These are phyloP conservation scores for Flabesymbios commensalis DNA, from an alignment of 2,888 invertebrate species.

Conservation along the genomic window DNA sequence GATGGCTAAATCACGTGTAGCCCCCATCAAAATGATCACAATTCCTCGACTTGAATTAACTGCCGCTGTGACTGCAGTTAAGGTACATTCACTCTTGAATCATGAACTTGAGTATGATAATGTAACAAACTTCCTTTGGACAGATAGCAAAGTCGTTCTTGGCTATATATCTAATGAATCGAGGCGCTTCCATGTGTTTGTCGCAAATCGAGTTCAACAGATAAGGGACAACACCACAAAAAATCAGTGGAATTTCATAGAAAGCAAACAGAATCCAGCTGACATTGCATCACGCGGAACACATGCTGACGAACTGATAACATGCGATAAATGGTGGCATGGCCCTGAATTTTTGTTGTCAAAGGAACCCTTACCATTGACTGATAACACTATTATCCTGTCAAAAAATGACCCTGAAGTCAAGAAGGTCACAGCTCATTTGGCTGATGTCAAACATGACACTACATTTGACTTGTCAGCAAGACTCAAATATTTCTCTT, in stretches of 20 bases:
- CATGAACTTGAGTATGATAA: background rate
- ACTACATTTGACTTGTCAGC: no score
- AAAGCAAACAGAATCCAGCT: slow-evolving; percentile 34
- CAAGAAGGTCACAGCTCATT: no score
- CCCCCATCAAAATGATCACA: slow-evolving; percentile 32
- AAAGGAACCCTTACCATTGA: no score
- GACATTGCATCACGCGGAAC: no score
- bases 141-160: slow-evolving; percentile 33
- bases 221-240: slow-evolving; percentile 26
- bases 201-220: slow-evolving; percentile 38
- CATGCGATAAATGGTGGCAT: no score
- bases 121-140: slow-evolving; percentile 18
- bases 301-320: no score
- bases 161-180: slow-evolving; percentile 37
- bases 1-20: slow-evolving; percentile 29
- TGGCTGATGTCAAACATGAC: no score
- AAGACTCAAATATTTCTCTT: background rate
- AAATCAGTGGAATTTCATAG: slow-evolving; percentile 35
- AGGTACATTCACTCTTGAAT: background rate
- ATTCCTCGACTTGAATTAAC: slow-evolving; percentile 34
- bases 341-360: no score
- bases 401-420: no score
- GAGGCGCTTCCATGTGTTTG: slow-evolving; percentile 35
- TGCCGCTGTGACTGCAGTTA: slow-evolving; percentile 23
- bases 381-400: no score